A percentile compares a stretch with the other conserved stretches of the same genome.
These are phyloP conservation scores for Callimorpha dominula DNA, from an alignment of 2,888 invertebrate genomes.

Conservation along the genomic window DNA sequence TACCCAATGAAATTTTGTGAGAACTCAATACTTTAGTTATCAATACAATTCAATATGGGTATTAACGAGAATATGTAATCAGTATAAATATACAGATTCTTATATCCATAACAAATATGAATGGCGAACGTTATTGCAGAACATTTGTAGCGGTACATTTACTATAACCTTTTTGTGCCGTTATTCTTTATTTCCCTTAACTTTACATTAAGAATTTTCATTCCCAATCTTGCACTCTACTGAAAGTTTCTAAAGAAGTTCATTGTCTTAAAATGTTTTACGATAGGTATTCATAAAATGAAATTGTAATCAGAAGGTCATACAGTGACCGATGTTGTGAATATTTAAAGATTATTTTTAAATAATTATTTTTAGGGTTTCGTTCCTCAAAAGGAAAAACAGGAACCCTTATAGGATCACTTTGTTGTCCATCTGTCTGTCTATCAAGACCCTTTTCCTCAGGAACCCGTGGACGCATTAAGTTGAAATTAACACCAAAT, in stretches of 20 bases:
- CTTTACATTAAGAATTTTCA: background rate
- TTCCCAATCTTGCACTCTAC: background rate
- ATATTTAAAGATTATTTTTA: too few relatives aligned
- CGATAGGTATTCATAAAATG: too few relatives aligned
- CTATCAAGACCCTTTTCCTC: too few relatives aligned
- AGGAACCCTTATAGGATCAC: too few relatives aligned
- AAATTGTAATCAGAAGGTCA: too few relatives aligned
- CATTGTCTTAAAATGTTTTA: too few relatives aligned
- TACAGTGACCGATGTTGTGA: too few relatives aligned
- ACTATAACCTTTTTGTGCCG: background rate
- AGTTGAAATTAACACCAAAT: too few relatives aligned
- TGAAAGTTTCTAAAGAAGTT: background rate
- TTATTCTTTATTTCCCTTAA: background rate
- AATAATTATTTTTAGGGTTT: too few relatives aligned
- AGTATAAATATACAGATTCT: conserved; percentile 27
- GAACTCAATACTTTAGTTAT: conserved; percentile 25
- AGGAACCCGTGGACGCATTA: too few relatives aligned
- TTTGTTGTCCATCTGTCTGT: too few relatives aligned
- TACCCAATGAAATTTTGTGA: conserved; percentile 5
- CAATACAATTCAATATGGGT: conserved; percentile 24
- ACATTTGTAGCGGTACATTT: conserved; percentile 5
- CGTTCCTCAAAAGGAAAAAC: too few relatives aligned
- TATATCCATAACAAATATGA: conserved; percentile 29
- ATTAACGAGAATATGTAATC: conserved; percentile 17
- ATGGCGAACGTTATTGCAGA: conserved; percentile 15